phyloP scores from a whole-genome alignment of 2,888 invertebrate species.

The Piscicola geometra region DNA sequence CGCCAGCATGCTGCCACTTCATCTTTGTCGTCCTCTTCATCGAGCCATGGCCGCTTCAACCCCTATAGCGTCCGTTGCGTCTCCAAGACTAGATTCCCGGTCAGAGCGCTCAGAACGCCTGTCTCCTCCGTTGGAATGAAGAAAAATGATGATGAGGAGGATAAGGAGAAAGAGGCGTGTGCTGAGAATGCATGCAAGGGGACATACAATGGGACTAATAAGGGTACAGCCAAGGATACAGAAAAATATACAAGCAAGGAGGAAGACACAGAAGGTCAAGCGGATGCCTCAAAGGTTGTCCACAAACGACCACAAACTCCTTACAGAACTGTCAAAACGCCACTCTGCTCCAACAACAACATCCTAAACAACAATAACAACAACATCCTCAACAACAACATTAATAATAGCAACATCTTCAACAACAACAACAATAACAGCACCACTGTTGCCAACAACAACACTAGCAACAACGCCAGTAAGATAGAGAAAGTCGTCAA shows the following conservation, averaged over 20 bases:
- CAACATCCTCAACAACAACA: neutral
- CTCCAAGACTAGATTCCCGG: neutral
- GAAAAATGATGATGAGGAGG: too few relatives aligned
- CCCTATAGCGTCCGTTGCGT: conserved; percentile 1
- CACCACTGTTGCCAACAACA: too few relatives aligned
- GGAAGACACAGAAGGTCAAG: too few relatives aligned
- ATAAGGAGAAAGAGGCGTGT: too few relatives aligned
- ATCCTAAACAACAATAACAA: neutral
- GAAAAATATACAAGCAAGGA: neutral
- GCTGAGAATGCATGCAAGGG: too few relatives aligned
- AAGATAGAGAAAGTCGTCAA: too few relatives aligned
- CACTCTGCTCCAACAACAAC: neutral
- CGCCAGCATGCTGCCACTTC: neutral
- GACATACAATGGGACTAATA: too few relatives aligned
- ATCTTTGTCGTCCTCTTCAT: too few relatives aligned
- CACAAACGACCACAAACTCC: neutral
- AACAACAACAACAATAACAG: neutral
- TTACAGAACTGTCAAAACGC: neutral
- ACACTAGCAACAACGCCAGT: too few relatives aligned
- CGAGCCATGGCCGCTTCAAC: neutral
- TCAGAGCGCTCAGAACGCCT: neutral
- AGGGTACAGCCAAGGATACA: too few relatives aligned
- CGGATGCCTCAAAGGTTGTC: too few relatives aligned
- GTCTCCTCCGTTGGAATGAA: too few relatives aligned
- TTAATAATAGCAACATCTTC: neutral